These are phyloP conservation scores for Tenthredo distinguenda DNA, from an alignment of 2,888 invertebrate species.

Conservation along the genomic window DNA sequence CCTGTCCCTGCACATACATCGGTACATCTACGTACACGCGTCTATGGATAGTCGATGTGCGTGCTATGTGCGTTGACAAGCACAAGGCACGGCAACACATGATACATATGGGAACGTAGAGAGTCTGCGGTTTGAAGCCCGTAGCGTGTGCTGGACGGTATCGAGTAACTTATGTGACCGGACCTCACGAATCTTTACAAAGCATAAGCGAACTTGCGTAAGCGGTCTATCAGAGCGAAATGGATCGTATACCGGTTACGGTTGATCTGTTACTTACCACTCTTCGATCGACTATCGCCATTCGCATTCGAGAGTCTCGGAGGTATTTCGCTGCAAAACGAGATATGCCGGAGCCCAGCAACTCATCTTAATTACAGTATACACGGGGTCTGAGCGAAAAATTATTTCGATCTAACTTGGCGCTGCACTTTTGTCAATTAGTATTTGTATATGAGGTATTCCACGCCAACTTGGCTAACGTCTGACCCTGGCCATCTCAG, in stretches of 20 bases:
- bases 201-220: constrained; percentile 52
- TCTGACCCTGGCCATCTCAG: too few species aligned
- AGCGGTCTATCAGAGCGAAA: constrained; percentile 52
- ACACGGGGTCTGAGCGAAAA: background rate
- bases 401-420: background rate
- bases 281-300: constrained; percentile 23
- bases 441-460: too few species aligned
- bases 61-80: constrained; percentile 46
- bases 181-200: constrained; percentile 59
- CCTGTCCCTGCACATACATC: background rate
- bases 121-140: constrained; percentile 77
- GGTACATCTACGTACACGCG: background rate
- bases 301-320: background rate
- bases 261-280: constrained; percentile 36
- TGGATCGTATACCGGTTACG: constrained; percentile 49
- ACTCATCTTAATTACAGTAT: background rate
- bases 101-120: constrained; percentile 78
- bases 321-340: background rate
- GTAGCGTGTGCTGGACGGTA: constrained; percentile 70
- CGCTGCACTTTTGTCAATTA: too few species aligned
- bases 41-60: background rate
- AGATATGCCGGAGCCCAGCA: background rate
- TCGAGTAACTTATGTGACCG: constrained; percentile 69
- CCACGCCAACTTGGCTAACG: too few species aligned
- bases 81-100: constrained; percentile 68